Evolutionary conservation across 2,888 invertebrate genomes (phyloP).

Genomic region (Pachymerium ferrugineum): DNA sequence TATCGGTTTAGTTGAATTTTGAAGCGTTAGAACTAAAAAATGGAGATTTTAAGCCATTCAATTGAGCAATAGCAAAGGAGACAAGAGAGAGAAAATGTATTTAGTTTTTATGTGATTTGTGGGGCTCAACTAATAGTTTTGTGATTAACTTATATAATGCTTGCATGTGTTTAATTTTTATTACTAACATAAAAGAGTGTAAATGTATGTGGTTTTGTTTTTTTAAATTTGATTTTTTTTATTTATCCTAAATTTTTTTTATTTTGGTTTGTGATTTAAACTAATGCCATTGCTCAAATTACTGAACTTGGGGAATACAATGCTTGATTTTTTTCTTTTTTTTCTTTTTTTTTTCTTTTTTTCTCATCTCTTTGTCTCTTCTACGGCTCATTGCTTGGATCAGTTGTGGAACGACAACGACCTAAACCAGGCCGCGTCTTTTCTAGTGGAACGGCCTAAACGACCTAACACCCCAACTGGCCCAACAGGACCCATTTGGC

Average conservation of each 20-base stretch:
- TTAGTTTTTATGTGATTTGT: not conserved
- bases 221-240: too few relatives aligned
- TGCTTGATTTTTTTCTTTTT: slow-evolving; percentile 17
- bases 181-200: too few relatives aligned
- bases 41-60: too few relatives aligned
- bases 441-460: slow-evolving; percentile 32
- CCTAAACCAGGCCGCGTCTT: slow-evolving; percentile 41
- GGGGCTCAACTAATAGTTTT: slow-evolving; percentile 11
- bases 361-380: slow-evolving; percentile 39
- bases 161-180: too few relatives aligned
- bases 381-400: slow-evolving; percentile 32
- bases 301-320: not conserved
- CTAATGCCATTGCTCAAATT: slow-evolving; percentile 15
- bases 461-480: not conserved
- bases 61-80: slow-evolving; percentile 18
- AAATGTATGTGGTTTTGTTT: too few relatives aligned
- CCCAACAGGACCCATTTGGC: slow-evolving; percentile 2
- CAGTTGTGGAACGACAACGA: slow-evolving; percentile 56
- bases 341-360: slow-evolving; percentile 34
- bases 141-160: too few relatives aligned
- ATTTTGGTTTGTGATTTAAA: too few relatives aligned
- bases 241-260: too few relatives aligned
- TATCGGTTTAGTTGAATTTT: too few relatives aligned
- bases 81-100: not conserved
- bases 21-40: too few relatives aligned